Evolutionary conservation across 2,113 vertebrate species (phyloP).

Genomic region (Mesocricetus auratus): DNA sequence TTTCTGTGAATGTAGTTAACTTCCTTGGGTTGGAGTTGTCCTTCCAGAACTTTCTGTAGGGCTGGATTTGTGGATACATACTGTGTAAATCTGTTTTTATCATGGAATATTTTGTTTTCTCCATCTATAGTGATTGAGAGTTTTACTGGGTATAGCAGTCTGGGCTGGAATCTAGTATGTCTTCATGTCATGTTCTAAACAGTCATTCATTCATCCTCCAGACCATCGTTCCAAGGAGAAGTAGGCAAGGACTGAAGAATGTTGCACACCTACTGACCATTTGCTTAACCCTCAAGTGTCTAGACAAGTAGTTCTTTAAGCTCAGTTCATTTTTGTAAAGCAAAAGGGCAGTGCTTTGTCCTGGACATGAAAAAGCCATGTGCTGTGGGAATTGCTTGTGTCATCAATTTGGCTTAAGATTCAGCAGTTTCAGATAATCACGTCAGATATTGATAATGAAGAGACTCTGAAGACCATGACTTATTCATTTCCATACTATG

Average conservation of each 20-base stretch:
- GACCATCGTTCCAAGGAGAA: neutral
- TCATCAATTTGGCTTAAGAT: neutral
- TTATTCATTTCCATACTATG: conserved; percentile 5
- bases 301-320: neutral
- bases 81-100: no score
- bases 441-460: neutral
- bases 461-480: neutral
- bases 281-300: neutral
- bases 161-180: neutral
- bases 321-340: neutral
- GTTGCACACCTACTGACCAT: neutral
- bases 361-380: neutral
- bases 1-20: no score
- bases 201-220: neutral
- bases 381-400: neutral
- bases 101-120: no score
- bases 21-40: no score
- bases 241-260: neutral
- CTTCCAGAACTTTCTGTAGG: no score
- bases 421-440: neutral
- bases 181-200: neutral
- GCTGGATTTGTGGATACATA: no score
- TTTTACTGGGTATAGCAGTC: no score
- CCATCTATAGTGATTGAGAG: no score
- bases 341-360: neutral